A percentile compares a stretch with the other conserved stretches of the same genome.
phyloP scores from a whole-genome alignment of 23 tunicate species.

The Ciona savignyi region DNA sequence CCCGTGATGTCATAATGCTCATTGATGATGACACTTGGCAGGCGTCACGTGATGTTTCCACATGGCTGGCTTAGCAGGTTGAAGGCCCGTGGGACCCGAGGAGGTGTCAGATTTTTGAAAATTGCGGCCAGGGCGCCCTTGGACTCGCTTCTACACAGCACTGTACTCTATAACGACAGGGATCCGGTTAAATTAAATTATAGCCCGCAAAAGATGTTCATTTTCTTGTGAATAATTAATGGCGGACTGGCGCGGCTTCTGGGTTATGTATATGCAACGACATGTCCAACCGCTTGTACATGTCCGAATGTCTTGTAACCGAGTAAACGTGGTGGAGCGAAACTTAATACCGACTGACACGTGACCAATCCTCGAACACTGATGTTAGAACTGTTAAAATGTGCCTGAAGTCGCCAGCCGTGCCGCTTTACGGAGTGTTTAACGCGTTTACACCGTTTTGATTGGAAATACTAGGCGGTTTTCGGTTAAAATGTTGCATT shows the following conservation, averaged over 20 bases:
- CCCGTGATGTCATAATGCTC: slow-evolving; percentile 10
- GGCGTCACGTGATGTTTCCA: slow-evolving; percentile 47
- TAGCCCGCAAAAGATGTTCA: background rate
- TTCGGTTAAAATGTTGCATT: too few species aligned
- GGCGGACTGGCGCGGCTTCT: background rate
- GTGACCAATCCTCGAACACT: too few species aligned
- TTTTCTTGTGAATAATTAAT: slow-evolving; percentile 6
- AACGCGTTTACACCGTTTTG: too few species aligned
- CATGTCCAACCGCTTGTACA: background rate
- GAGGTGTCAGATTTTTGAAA: background rate
- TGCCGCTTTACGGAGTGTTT: too few species aligned
- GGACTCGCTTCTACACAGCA: slow-evolving; percentile 1
- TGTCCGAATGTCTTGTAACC: background rate
- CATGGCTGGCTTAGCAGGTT: slow-evolving; percentile 39
- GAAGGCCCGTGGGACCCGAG: slow-evolving; percentile 20
- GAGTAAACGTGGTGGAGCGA: too few species aligned
- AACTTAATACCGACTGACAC: too few species aligned
- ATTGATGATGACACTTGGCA: background rate
- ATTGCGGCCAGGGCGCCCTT: background rate
- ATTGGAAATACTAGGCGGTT: too few species aligned
- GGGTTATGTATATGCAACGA: background rate
- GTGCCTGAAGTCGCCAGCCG: too few species aligned
- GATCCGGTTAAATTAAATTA: slow-evolving; percentile 14
- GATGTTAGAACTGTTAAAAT: too few species aligned
- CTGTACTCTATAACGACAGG: background rate